Conservation (phyloP, 2,113 vertebrate genomes). For the Calcarius ornatus region DNA sequence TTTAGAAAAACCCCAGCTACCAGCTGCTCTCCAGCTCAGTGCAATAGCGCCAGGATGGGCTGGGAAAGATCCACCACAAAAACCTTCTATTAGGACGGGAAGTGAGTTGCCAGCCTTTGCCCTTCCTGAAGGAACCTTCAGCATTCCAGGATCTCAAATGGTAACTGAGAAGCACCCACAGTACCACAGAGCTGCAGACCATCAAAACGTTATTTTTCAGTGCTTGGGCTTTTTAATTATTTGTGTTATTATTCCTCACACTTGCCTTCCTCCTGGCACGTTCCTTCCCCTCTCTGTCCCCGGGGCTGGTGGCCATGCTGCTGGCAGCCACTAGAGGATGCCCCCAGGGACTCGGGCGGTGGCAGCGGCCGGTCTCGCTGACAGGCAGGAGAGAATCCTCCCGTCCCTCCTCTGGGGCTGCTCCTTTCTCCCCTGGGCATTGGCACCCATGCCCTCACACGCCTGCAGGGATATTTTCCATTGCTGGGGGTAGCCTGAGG, state of each 20-base stretch:
- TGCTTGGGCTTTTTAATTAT: background rate
- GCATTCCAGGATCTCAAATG: background rate
- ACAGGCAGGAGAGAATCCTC: background rate
- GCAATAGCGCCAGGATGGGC: background rate
- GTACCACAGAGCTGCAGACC: background rate
- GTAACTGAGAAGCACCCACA: fast-evolving
- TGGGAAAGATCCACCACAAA: background rate
- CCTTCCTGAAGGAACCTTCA: background rate
- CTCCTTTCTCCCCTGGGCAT: background rate
- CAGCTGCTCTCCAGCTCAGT: background rate
- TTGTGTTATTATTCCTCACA: background rate
- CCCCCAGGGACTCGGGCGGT: background rate
- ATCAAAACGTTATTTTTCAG: background rate
- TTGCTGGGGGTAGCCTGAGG: background rate
- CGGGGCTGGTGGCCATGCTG: background rate
- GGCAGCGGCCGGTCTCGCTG: too few relatives aligned
- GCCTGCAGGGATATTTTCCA: background rate
- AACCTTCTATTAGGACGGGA: background rate
- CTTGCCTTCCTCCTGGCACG: background rate
- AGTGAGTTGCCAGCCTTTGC: background rate
- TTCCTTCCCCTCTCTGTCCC: background rate
- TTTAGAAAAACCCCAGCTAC: background rate
- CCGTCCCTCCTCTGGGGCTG: background rate
- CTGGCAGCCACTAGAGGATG: constrained; percentile 2
- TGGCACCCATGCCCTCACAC: background rate